Percentiles rank a stretch among this genome's conserved stretches.
Conservation (phyloP, 2,888 invertebrate genomes). For the Lacanobia wlatinum region DNA sequence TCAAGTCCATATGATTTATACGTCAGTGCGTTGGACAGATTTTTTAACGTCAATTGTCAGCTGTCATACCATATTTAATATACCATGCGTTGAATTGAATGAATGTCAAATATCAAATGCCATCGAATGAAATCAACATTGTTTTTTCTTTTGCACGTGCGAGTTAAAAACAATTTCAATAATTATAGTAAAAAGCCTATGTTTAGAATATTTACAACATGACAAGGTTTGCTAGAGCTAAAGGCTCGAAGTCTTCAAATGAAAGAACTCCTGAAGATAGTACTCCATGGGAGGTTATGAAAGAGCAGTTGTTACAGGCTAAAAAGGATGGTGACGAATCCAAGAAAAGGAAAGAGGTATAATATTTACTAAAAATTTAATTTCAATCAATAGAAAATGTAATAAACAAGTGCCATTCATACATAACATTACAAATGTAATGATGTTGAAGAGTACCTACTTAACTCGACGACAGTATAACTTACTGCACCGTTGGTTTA, state of each 20-base stretch:
- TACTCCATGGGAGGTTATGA: constrained; percentile 94
- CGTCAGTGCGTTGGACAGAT: too few species aligned
- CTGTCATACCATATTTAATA: too few species aligned
- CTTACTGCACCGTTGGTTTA: neutral
- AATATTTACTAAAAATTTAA: neutral
- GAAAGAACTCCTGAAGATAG: constrained; percentile 92
- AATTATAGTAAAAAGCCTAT: neutral
- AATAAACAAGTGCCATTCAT: neutral
- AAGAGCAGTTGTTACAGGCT: constrained; percentile 90
- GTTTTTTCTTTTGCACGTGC: constrained; percentile 26
- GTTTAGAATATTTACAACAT: constrained; percentile 78
- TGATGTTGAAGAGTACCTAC: neutral
- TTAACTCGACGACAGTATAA: neutral
- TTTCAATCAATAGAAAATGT: neutral
- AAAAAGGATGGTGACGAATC: constrained; percentile 86
- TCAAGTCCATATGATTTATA: too few species aligned
- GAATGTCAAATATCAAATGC: too few species aligned
- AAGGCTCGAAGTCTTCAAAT: constrained; percentile 94
- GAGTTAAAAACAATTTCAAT: neutral
- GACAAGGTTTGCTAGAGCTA: constrained; percentile 94
- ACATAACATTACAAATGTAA: too few species aligned
- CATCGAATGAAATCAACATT: too few species aligned
- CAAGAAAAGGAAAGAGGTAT: constrained; percentile 83
- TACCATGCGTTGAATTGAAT: too few species aligned
- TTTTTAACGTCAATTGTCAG: too few species aligned